These are phyloP conservation scores for Cassiopea andromeda DNA, from an alignment of 30 jellyfish, hydroid and myxozoan genomes.

Conservation along the genomic window DNA sequence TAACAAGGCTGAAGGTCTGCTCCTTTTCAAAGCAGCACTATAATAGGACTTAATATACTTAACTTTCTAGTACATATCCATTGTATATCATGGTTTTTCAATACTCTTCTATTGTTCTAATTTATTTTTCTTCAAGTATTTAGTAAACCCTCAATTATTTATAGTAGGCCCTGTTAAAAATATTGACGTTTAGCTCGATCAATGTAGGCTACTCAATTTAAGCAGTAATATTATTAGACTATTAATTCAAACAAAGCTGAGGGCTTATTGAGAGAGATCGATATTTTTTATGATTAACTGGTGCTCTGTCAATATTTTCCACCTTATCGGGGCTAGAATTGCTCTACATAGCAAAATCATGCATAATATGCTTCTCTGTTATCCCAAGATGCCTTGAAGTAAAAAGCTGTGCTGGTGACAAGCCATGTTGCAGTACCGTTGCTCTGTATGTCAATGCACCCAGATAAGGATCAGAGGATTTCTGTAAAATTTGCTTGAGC, in stretches of 20 bases:
- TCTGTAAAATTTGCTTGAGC: slow-evolving; percentile 20
- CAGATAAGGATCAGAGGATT: background rate
- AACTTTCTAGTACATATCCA: background rate
- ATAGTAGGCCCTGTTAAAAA: slow-evolving; percentile 1
- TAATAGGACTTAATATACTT: background rate
- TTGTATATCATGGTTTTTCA: background rate
- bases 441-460: background rate
- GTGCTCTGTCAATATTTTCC: too few species aligned
- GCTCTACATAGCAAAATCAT: too few species aligned
- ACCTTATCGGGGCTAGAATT: too few species aligned
- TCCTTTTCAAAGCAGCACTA: background rate
- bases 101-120: background rate
- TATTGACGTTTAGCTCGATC: slow-evolving; percentile 1
- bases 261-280: too few species aligned
- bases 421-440: background rate
- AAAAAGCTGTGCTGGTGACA: background rate
- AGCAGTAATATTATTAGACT: background rate
- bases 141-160: background rate
- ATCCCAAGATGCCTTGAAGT: background rate
- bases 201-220: slow-evolving; percentile 2
- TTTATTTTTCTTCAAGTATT: background rate
- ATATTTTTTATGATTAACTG: too few species aligned
- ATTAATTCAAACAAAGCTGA: too few species aligned
- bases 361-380: too few species aligned
- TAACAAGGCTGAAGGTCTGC: background rate